phyloP scores from a whole-genome alignment of 2,888 invertebrate species.

The Heliconius ethilla region DNA sequence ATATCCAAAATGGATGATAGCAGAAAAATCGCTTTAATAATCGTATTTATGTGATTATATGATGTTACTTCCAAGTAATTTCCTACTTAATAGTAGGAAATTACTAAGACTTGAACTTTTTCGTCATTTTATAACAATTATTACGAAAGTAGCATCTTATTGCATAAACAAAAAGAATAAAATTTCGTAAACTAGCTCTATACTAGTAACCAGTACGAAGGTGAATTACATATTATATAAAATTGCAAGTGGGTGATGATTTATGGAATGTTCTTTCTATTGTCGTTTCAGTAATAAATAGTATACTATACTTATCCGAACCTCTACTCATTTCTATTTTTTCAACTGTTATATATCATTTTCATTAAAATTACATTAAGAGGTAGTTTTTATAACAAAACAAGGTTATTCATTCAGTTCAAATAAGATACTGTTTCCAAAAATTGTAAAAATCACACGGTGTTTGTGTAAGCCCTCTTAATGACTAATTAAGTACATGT shows the following conservation, averaged over 20 bases:
- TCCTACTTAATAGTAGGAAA: too few species aligned
- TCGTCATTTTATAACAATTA: not conserved
- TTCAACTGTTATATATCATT: not conserved
- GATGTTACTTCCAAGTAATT: not conserved
- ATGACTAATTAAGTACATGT: conserved; percentile 37
- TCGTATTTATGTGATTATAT: not conserved
- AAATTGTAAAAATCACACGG: not conserved
- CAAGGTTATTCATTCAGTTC: not conserved
- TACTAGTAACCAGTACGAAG: not conserved
- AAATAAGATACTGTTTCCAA: not conserved
- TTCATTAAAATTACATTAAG: not conserved
- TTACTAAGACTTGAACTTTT: too few species aligned
- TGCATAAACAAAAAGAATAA: conserved; percentile 5
- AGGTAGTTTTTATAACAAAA: not conserved
- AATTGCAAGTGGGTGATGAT: conserved; percentile 26
- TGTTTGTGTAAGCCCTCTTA: conserved; percentile 17
- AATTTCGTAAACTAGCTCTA: not conserved
- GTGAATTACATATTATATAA: conserved; percentile 7
- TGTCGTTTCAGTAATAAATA: conserved; percentile 16
- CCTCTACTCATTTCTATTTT: not conserved
- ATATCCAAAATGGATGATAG: not conserved
- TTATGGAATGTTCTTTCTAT: not conserved
- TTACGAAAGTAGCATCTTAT: conserved; percentile 3
- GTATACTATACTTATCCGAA: not conserved
- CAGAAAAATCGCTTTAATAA: not conserved